phyloP scores from a whole-genome alignment of 2,888 invertebrate species.

The Pherbina coryleti region DNA sequence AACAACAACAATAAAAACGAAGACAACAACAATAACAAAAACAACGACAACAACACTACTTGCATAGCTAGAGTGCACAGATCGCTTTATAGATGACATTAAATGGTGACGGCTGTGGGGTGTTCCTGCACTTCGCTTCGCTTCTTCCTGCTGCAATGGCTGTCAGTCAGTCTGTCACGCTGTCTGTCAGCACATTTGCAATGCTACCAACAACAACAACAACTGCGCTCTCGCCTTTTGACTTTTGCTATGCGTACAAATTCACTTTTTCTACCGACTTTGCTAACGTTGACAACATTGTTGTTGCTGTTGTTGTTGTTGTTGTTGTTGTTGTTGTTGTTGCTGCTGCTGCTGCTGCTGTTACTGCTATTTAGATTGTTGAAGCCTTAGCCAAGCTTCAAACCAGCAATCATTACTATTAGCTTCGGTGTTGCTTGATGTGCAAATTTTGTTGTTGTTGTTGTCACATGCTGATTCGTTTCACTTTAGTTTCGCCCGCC shows the following conservation, averaged over 20 bases:
- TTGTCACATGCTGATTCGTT: not conserved
- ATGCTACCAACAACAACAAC: not conserved
- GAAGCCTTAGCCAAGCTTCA: not conserved
- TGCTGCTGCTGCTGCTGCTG: not conserved
- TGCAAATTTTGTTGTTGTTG: not conserved
- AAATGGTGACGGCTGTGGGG: too few relatives aligned
- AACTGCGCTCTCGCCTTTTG: constrained; percentile 3
- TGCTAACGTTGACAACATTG: not conserved
- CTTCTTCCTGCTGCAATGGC: not conserved
- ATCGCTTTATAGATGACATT: too few relatives aligned
- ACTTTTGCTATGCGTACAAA: constrained; percentile 16
- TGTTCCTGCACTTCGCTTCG: not conserved
- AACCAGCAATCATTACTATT: not conserved
- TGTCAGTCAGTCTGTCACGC: constrained; percentile 35
- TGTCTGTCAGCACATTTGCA: not conserved
- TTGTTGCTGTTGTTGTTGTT: not conserved
- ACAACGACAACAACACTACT: constrained; percentile 7
- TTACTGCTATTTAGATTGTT: not conserved
- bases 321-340: not conserved
- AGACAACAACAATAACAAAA: not conserved
- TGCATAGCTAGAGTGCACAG: constrained; percentile 34
- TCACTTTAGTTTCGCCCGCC: not conserved
- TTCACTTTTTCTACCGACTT: constrained; percentile 16
- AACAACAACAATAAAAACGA: constrained; percentile 15
- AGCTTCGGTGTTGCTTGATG: not conserved